Base-by-base conservation (phyloP, 2,113 vertebrate species). In the Scytalopus superciliaris region DNA sequence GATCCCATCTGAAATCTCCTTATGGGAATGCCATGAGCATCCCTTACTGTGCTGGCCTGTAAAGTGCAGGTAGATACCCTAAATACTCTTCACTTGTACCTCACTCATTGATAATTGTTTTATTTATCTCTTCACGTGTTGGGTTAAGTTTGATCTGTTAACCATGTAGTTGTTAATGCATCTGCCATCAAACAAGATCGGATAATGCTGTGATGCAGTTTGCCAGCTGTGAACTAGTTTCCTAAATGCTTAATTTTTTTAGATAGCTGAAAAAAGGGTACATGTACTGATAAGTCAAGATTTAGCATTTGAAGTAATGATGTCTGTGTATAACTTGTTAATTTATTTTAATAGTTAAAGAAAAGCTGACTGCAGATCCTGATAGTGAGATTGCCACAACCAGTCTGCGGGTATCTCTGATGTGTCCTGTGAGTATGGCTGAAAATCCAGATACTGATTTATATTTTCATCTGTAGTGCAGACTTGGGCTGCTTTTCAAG, bases 361-460 rank as follows among this genome's bases (percentile, higher is more conserved):
- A 99, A 97, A 99, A 99, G 95, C 97, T 99, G 55, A 99, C 99
- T 11, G 99, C 99, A 70, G 99, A 99, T 95, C 99, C 99, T 37
- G 99, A 99, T 93, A 99, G 99, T 73, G 99, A 99, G 97, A 98
- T 99, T 66, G 99, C 99, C 52, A 99, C 99, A 45, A 99, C 99
- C 40, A 99, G 99, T 82, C 99, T 99, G 47, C 98, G 99, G 13
- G 99, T 99, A 6, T 99, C 99, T 44, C 98, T 99, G n/a, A 99
- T 99, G 98, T 99, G 99, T 94, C 99, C 99, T 93, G 99, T 99
- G 98, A 99, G 98, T 98, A 95, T 53, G 79, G n/a, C 50, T 76
- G 31, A 37, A 66, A 47, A 85, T 39, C 49, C 19, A 4, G 25
- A 7, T 25, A 22, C 28, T 45, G 31, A 72, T 79, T 35, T n/a